Conservation (phyloP, 2,797 vertebrate genomes). For the Coccyzus lansbergi region DNA sequence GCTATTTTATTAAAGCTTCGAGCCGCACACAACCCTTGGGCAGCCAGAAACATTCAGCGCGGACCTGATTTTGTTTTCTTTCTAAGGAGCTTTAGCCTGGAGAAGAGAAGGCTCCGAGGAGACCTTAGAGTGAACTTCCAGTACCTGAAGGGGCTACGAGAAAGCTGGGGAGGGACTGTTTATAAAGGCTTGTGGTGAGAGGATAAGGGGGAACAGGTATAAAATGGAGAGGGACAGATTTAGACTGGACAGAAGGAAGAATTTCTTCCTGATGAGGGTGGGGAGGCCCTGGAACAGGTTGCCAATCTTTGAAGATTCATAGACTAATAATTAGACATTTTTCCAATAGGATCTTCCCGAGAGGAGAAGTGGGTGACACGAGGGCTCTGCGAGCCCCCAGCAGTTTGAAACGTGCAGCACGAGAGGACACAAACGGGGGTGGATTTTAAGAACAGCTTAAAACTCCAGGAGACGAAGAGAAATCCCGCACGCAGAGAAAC, state of each 20-base stretch:
- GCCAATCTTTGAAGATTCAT: not conserved
- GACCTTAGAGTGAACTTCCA: no score
- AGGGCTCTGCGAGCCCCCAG: not conserved
- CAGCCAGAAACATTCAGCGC: not conserved
- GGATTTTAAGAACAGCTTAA: not conserved
- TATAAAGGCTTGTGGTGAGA: no score
- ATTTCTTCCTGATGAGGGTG: no score
- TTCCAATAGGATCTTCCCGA: not conserved
- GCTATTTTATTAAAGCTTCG: not conserved
- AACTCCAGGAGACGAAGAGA: not conserved
- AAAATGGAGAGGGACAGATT: no score
- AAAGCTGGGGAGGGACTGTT: no score
- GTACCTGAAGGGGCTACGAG: no score
- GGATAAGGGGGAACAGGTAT: no score
- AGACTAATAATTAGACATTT: slow-evolving; percentile 11
- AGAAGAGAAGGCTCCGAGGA: not conserved
- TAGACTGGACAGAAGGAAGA: no score
- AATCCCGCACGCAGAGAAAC: not conserved
- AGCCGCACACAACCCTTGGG: not conserved
- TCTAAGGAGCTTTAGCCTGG: not conserved
- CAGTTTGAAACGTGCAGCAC: accelerated
- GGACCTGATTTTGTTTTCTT: not conserved
- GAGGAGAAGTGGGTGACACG: not conserved
- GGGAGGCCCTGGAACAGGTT: no score
- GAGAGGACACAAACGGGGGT: accelerated